These are phyloP conservation scores for Bursaphelenchus okinawaensis DNA, from an alignment of 2,888 invertebrate genomes.

Conservation along the genomic window DNA sequence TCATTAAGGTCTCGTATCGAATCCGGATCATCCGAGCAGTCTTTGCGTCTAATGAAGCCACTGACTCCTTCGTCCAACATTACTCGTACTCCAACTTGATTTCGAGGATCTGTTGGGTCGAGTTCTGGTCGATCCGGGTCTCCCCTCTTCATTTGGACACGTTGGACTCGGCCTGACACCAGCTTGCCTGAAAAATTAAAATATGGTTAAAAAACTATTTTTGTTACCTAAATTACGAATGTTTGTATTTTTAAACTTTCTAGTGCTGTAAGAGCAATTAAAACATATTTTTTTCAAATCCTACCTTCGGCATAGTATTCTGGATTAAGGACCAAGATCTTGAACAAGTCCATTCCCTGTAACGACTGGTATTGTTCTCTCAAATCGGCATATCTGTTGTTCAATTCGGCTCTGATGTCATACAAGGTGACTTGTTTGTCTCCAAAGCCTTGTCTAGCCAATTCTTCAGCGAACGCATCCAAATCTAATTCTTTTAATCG, in stretches of 20 bases:
- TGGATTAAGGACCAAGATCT: conserved; percentile 90
- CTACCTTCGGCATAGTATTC: conserved; percentile 80
- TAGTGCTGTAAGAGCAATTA: too few species aligned
- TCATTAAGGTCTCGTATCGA: neutral
- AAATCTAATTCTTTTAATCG: conserved; percentile 76
- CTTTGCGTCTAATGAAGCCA: conserved; percentile 87
- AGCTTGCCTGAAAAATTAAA: conserved; percentile 65
- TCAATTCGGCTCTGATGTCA: conserved; percentile 90
- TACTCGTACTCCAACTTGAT: conserved; percentile 83
- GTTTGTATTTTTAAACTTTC: too few species aligned
- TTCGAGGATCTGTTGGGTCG: conserved; percentile 77
- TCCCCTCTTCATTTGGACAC: conserved; percentile 23
- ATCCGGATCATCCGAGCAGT: conserved; percentile 71
- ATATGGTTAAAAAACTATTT: too few species aligned
- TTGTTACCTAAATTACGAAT: too few species aligned
- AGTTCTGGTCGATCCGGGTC: neutral
- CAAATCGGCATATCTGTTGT: conserved; percentile 66
- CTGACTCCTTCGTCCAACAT: conserved; percentile 81
- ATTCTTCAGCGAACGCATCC: conserved; percentile 94
- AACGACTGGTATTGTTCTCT: conserved; percentile 60
- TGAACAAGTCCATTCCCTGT: conserved; percentile 81
- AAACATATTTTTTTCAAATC: neutral
- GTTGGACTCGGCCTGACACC: conserved; percentile 72
- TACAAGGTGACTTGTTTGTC: conserved; percentile 78
- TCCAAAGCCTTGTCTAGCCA: conserved; percentile 77